Percentiles rank a stretch among this genome's conserved stretches.
Conservation (phyloP, 2,888 invertebrate species). For the Drosophila testacea region DNA sequence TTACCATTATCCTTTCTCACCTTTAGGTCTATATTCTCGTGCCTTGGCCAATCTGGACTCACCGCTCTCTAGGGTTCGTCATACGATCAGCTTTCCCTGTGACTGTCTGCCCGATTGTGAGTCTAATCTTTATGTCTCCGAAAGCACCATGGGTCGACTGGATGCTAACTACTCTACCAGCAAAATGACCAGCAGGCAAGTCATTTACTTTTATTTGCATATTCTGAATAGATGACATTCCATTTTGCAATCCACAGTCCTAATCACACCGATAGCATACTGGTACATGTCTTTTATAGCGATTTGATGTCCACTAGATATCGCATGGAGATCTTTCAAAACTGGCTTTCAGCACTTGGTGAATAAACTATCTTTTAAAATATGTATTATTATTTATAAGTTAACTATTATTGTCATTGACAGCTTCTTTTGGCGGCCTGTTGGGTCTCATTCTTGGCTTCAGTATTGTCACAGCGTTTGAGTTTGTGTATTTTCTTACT, state of each 20-base stretch:
- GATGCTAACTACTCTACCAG: conserved; percentile 85
- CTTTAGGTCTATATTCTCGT: conserved; percentile 69
- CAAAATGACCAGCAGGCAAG: conserved; percentile 78
- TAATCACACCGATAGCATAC: conserved; percentile 86
- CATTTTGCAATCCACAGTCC: conserved; percentile 11
- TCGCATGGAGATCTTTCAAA: conserved; percentile 88
- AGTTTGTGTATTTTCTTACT: conserved; percentile 88
- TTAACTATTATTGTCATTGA: not conserved
- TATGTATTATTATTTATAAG: not conserved
- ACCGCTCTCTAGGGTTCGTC: conserved; percentile 63
- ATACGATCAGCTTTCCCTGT: conserved; percentile 82
- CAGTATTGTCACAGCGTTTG: conserved; percentile 89
- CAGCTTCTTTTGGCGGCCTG: conserved; percentile 90
- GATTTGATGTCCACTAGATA: conserved; percentile 89
- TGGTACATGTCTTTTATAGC: conserved; percentile 90
- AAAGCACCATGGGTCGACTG: conserved; percentile 88
- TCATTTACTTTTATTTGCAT: not conserved
- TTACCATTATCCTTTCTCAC: not conserved
- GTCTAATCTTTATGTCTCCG: conserved; percentile 87
- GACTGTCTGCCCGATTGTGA: conserved; percentile 89
- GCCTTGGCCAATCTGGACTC: conserved; percentile 85
- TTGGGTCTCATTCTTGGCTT: conserved; percentile 90
- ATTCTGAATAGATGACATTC: not conserved
- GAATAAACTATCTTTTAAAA: conserved; percentile 27
- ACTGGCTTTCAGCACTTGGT: conserved; percentile 90